These are phyloP conservation scores for Tanypteryx hageni DNA, from an alignment of 2,888 invertebrate species.

Conservation along the genomic window DNA sequence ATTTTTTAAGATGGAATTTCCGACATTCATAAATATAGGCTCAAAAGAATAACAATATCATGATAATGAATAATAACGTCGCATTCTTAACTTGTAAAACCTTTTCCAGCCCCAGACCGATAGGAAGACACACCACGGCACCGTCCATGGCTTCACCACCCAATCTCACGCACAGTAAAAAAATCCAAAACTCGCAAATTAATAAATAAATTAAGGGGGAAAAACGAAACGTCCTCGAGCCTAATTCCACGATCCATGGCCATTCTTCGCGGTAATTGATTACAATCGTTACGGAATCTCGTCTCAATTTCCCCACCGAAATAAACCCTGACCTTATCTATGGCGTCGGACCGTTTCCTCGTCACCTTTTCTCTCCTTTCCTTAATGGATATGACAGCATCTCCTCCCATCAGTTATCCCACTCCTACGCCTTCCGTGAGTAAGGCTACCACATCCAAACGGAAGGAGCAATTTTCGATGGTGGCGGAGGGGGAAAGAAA, in stretches of 20 bases:
- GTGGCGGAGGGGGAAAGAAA: background rate
- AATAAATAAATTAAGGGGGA: background rate
- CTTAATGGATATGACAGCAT: too few species aligned
- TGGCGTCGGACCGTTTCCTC: background rate
- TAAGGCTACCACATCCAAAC: too few species aligned
- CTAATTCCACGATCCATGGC: conserved; percentile 28
- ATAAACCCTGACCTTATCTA: conserved; percentile 6
- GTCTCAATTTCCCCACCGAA: background rate
- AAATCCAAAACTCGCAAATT: too few species aligned
- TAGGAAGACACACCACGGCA: background rate
- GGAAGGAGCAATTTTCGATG: too few species aligned
- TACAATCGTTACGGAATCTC: background rate
- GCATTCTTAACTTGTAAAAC: background rate
- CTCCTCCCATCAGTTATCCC: too few species aligned
- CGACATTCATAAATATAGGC: too few species aligned
- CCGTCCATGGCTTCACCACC: background rate
- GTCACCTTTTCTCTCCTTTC: too few species aligned
- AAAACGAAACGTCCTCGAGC: background rate
- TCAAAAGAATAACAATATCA: too few species aligned
- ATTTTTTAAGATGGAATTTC: too few species aligned
- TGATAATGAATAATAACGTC: too few species aligned
- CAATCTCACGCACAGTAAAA: background rate
- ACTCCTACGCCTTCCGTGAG: too few species aligned
- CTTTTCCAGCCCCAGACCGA: background rate
- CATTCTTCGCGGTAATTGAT: background rate